Evolutionary conservation across 1,140 invertebrate species (phyloP).

Genomic region (Callitettix versicolor): DNA sequence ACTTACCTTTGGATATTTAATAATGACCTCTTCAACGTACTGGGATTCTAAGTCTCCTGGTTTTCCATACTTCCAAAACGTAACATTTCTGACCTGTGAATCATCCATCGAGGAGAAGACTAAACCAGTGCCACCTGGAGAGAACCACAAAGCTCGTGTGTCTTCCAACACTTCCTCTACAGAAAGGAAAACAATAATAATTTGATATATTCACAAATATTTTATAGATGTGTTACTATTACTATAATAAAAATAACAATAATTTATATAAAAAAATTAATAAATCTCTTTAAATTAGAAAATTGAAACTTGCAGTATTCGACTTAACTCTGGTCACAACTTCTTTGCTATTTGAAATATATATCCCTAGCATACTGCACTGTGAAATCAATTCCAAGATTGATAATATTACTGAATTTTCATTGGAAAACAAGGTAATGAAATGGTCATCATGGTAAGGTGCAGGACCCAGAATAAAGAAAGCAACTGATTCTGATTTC

Average conservation of each 20-base stretch:
- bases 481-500: too few relatives aligned
- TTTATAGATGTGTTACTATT: too few relatives aligned
- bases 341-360: too few relatives aligned
- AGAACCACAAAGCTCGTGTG: slow-evolving; percentile 83
- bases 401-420: too few relatives aligned
- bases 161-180: slow-evolving; percentile 83
- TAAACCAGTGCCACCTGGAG: slow-evolving; percentile 62
- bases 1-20: slow-evolving; percentile 77
- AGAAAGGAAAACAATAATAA: slow-evolving; percentile 29
- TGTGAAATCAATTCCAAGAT: too few relatives aligned
- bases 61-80: slow-evolving; percentile 50
- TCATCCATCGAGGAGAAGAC: slow-evolving; percentile 82
- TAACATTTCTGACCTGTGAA: slow-evolving; percentile 47
- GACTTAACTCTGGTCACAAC: too few relatives aligned
- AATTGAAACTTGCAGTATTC: too few relatives aligned
- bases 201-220: too few relatives aligned
- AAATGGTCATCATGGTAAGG: too few relatives aligned
- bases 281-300: neutral
- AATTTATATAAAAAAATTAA: neutral
- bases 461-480: too few relatives aligned
- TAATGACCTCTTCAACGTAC: slow-evolving; percentile 52
- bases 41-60: slow-evolving; percentile 50
- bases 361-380: too few relatives aligned
- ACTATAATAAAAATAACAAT: neutral
- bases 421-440: too few relatives aligned